phyloP scores from a whole-genome alignment of 2,888 invertebrate species.

The Hypercompe scribonia region DNA sequence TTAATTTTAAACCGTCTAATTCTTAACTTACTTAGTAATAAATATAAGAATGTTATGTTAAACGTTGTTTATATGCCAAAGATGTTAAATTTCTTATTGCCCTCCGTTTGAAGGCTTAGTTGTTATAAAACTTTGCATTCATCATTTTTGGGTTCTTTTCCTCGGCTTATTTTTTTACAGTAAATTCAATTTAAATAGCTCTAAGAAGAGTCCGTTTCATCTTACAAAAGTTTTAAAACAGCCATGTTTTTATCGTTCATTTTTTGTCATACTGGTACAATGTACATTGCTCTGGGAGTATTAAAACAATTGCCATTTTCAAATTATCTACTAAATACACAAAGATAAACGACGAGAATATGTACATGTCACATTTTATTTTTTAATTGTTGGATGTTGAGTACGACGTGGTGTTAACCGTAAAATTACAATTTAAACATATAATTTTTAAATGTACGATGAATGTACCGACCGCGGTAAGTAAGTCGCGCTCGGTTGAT shows the following conservation, averaged over 20 bases:
- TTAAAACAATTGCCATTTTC: constrained; percentile 36
- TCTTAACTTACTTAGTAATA: too few relatives aligned
- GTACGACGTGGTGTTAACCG: constrained; percentile 23
- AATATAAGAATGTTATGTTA: too few relatives aligned
- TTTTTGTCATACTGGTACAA: constrained; percentile 24
- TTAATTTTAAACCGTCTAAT: too few relatives aligned
- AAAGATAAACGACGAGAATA: constrained; percentile 35
- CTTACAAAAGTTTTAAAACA: constrained; percentile 14
- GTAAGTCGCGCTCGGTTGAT: constrained; percentile 25
- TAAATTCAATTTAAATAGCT: background rate
- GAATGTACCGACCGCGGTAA: constrained; percentile 21
- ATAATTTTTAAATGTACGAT: constrained; percentile 35
- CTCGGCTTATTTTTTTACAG: background rate
- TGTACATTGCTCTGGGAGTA: constrained; percentile 20
- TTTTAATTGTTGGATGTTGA: constrained; percentile 41
- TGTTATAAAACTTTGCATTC: background rate
- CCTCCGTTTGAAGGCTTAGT: background rate
- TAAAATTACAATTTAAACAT: constrained; percentile 45
- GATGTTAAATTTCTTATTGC: background rate
- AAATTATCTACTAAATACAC: constrained; percentile 27
- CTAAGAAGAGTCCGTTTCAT: constrained; percentile 17
- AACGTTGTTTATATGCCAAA: too few relatives aligned
- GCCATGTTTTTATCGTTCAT: constrained; percentile 24
- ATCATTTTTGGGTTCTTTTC: background rate
- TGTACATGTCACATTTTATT: constrained; percentile 30